Evolutionary conservation across 2,888 invertebrate genomes (phyloP).

Genomic region (Cephus spinipes): DNA sequence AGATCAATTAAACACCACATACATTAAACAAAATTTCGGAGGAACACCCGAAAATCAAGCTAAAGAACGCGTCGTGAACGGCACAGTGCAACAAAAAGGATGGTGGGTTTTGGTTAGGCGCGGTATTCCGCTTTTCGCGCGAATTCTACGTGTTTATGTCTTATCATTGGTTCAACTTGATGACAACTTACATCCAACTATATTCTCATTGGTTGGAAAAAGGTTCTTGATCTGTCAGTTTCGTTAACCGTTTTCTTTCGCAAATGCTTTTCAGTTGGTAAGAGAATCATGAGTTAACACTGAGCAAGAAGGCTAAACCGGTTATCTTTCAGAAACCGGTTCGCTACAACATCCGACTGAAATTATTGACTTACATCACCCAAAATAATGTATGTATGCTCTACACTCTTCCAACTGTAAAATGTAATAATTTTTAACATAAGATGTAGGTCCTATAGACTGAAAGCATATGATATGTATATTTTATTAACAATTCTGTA

Average conservation of each 20-base stretch:
- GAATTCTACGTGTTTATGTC: slow-evolving; percentile 12
- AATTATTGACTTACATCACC: neutral
- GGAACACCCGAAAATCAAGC: neutral
- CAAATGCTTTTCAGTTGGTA: neutral
- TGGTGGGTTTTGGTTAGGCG: neutral
- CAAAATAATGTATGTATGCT: too few relatives aligned
- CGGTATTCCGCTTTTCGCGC: slow-evolving; percentile 19
- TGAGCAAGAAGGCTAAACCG: neutral
- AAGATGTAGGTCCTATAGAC: too few relatives aligned
- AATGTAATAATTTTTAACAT: too few relatives aligned
- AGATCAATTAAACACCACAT: neutral
- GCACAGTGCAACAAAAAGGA: slow-evolving; percentile 3
- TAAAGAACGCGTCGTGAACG: neutral
- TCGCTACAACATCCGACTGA: neutral
- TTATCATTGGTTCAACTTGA: slow-evolving; percentile 7
- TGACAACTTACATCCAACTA: neutral
- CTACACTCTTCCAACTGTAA: too few relatives aligned
- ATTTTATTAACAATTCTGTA: too few relatives aligned
- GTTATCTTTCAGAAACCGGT: neutral
- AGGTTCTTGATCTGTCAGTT: neutral
- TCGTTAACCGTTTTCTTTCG: neutral
- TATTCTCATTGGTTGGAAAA: neutral
- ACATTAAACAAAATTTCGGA: neutral
- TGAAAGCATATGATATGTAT: too few relatives aligned
- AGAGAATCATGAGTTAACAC: neutral